These are phyloP conservation scores for Nephila pilipes DNA, from an alignment of 1,140 invertebrate genomes.

Conservation along the genomic window DNA sequence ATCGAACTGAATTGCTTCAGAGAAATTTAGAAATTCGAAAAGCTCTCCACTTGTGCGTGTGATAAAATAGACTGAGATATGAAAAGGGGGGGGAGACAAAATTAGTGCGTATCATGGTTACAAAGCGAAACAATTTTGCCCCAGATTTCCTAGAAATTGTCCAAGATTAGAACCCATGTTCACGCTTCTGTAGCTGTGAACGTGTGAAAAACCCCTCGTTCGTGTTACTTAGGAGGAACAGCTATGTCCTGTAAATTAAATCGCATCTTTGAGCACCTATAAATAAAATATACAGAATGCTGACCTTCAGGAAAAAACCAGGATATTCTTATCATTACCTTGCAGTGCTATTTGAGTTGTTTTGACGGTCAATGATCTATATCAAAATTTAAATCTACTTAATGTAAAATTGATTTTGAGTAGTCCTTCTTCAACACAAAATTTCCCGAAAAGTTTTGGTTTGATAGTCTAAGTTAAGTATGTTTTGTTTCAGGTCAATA, in stretches of 20 bases:
- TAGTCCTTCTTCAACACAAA: too few relatives aligned
- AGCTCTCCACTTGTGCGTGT: neutral
- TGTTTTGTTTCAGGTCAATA: too few relatives aligned
- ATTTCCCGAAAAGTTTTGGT: too few relatives aligned
- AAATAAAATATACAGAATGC: neutral
- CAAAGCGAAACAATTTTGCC: neutral
- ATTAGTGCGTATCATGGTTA: neutral
- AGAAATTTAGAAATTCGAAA: neutral
- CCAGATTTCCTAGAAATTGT: constrained; percentile 1
- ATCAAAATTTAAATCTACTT: too few relatives aligned
- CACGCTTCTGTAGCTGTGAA: neutral
- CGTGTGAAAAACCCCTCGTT: neutral
- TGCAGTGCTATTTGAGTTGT: too few relatives aligned
- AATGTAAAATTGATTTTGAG: too few relatives aligned
- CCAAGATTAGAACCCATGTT: neutral
- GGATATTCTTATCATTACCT: too few relatives aligned
- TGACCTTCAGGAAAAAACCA: neutral
- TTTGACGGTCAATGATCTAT: too few relatives aligned
- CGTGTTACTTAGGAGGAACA: neutral
- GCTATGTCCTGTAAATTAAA: neutral
- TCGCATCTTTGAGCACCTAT: neutral
- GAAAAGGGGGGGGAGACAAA: neutral
- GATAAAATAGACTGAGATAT: too few relatives aligned
- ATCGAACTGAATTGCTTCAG: neutral
- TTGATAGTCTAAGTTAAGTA: too few relatives aligned